Base-by-base conservation (phyloP, 2,797 vertebrate species). In the Takifugu ocellatus region DNA sequence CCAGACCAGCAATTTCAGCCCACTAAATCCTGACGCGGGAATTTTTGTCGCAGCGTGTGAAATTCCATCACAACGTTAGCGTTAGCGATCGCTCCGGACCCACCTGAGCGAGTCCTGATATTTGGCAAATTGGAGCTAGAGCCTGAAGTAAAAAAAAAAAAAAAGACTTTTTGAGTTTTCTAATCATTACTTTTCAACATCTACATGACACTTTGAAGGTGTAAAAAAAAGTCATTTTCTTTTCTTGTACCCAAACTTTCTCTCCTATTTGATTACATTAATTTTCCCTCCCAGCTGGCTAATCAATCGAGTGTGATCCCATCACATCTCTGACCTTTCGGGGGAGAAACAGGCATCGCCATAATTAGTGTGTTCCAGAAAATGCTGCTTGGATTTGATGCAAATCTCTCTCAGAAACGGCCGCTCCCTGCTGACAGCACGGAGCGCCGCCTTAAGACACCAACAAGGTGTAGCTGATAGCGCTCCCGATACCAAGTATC, bases 401-500 rank as follows among this genome's bases (percentile, higher is more conserved):
- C 84, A 93, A 93, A 93, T 93, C 91, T 90, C 84, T 88, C 84
- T 82, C 88, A 87, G 21, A 90, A 91, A 90, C 85, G 83, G 90
- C 82, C 75, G 70, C 82, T 81, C 79, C 85, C 72, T 51, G 85
- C 81, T 92, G 92, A 92, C 90, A 91, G 91, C 21, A 21, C 21
- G 21, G 78, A 91, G 66, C 63, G 63, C 76, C 56, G 83, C 81
- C 89, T 90, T 92, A 89, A 92, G 89, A 91, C 86, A 87, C 87
- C 87, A 92, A 90, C 87, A 89, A 90, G 90, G 85, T 91, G 89
- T 81, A 92, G 88, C 85, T 90, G 92, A 94, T 92, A 74, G 90
- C 87, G 85, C 88, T 91, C 84, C 61, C 55, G 89, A 92, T 92
- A 91, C 87, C 81, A 62, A 64, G 84, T 81, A 88, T 63, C 81